Evolutionary conservation across 1,140 invertebrate genomes (phyloP).

Genomic region (Bombus haemorrhoidalis): DNA sequence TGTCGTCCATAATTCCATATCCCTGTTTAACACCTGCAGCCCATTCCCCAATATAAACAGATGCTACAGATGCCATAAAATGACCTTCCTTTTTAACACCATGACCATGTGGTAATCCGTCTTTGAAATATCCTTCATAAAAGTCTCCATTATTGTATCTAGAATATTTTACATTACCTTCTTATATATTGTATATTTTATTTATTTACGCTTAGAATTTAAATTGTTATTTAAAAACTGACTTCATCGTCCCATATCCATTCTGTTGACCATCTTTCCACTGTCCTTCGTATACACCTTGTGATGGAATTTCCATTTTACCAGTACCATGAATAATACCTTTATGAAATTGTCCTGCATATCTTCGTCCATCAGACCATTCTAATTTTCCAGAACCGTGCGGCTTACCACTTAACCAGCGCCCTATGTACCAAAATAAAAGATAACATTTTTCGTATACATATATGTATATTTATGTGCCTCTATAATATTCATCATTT

Average conservation of each 20-base stretch:
- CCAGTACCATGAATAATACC: constrained; percentile 90
- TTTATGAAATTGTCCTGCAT: constrained; percentile 90
- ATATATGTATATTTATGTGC: no score
- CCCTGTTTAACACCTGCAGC: constrained; percentile 88
- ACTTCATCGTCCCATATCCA: constrained; percentile 90
- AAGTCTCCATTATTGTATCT: constrained; percentile 87
- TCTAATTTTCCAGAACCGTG: constrained; percentile 91
- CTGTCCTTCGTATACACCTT: constrained; percentile 90
- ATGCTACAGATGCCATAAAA: constrained; percentile 88
- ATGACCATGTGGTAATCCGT: constrained; percentile 92
- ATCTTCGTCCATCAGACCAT: constrained; percentile 91
- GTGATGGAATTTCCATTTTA: constrained; percentile 86
- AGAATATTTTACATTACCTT: constrained; percentile 49
- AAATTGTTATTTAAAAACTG: constrained; percentile 50
- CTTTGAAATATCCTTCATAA: constrained; percentile 93
- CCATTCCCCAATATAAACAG: constrained; percentile 94
- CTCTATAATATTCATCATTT: no score
- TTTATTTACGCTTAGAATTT: constrained; percentile 9
- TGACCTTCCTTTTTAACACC: constrained; percentile 91
- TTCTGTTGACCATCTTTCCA: constrained; percentile 93
- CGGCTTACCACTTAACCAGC: constrained; percentile 91
- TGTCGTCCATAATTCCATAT: constrained; percentile 94
- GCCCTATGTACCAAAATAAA: constrained; percentile 77
- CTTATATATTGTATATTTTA: background rate
- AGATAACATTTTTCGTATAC: background rate